Evolutionary conservation across 2,797 vertebrate genomes (phyloP).

Genomic region (Amniataba percoides): DNA sequence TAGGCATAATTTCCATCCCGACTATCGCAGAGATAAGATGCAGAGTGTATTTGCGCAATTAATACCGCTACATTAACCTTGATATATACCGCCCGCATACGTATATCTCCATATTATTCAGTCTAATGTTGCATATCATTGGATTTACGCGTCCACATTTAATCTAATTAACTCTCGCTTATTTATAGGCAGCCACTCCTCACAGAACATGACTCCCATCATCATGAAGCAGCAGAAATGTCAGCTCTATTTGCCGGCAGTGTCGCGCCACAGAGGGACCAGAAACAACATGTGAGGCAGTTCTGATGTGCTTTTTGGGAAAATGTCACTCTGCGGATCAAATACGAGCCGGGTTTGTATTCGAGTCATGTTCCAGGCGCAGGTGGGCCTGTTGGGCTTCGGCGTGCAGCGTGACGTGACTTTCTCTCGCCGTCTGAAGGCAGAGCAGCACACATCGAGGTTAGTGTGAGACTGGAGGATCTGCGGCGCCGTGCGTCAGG

Average conservation of each 20-base stretch:
- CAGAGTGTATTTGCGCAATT: neutral
- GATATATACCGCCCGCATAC: neutral
- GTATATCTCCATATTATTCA: neutral
- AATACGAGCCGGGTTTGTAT: constrained; percentile 10
- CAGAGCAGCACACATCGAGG: neutral
- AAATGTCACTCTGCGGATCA: constrained; percentile 37
- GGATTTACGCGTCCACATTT: neutral
- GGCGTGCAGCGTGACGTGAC: constrained; percentile 5
- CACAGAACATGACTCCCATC: neutral
- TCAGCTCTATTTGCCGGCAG: constrained; percentile 21
- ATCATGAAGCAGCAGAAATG: constrained; percentile 26
- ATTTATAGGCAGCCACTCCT: neutral
- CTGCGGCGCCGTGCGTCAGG: constrained; percentile 34
- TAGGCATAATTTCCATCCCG: neutral
- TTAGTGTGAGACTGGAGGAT: constrained; percentile 18
- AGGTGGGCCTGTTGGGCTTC: constrained; percentile 9
- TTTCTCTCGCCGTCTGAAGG: constrained; percentile 3
- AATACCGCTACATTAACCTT: neutral
- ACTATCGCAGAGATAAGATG: neutral
- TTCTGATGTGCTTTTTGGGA: constrained; percentile 23
- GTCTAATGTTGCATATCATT: no score
- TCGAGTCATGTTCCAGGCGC: neutral
- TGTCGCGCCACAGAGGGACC: neutral
- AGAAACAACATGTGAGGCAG: constrained; percentile 14
- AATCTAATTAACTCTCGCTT: neutral